Evolutionary conservation across 2,113 vertebrate genomes (phyloP), one percentile per base, ranked within the genome.

Genomic region (Theristicus caerulescens): DNA sequence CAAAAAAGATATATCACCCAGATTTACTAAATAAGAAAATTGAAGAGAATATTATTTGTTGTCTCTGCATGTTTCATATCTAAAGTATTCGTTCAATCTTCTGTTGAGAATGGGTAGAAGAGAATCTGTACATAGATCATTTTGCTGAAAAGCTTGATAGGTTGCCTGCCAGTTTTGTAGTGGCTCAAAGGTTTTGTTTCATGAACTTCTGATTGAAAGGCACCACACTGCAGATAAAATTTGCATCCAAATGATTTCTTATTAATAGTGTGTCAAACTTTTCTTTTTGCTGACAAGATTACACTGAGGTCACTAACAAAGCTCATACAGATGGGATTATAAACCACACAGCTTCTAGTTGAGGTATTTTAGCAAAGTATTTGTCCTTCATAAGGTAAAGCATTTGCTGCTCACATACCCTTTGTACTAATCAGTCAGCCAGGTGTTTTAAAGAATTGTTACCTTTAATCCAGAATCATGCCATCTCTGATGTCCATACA

Each of bases 1-100:
- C 11, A 65, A 24, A 78, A 67, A 44, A 65, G 3, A 80, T 81
- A 1, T 24, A 90, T 94, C 46, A 59, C 31, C 16, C n/a, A 88
- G 67, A 92, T 95, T 83, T 87, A 29, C 59, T 62, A 83, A 90
- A 90, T 81, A 88, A 83, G 65, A 86, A 83, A 83, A 67, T 34
- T 52, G 80, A 86, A 83, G 64, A 90, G 31, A 90, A 42, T 91
- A 62, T 88, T 82, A 77, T 90, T 95, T 90, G 49, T 88, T 96
- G 66, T 70, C 51, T 85, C 64, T 90, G 42, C 26, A 49, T 80
- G 40, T 91, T 92, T 88, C 62, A 36, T 80, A 55, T 69, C 51
- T 86, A n/a, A 93, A 91, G 18, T 90, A 61, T 91, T 91, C 17
- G 11, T 85, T 93, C 86, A 77, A 5, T 96, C 76, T 94, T 86